Evolutionary conservation across 2,113 vertebrate species (phyloP), one percentile per base, ranked within the genome.

Genomic region (Tachycineta bicolor): DNA sequence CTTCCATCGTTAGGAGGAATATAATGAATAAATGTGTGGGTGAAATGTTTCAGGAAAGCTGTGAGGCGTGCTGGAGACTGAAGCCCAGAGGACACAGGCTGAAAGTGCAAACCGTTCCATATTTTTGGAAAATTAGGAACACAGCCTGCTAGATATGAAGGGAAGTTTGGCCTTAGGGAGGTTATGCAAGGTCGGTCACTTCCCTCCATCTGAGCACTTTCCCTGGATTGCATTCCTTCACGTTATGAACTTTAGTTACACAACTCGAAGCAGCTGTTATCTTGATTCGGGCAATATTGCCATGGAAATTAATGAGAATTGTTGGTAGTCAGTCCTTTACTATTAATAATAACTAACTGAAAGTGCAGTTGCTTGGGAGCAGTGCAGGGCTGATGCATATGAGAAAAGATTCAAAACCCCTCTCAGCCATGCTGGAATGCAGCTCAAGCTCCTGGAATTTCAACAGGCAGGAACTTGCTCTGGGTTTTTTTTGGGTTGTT

Each of bases 381-480:
- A 68, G 53, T 4, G 12, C 44, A 34, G 44, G 29, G 69, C 65
- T 90, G 73, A 58, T 55, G 24, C 17, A 10, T 26, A 46, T 19
- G 33, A 74, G 28, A 58, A 77, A 60, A 69, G 28, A 77, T 41
- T 65, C 46, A 49, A 46, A 76, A 58, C 0, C 2, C 83, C 73
- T 71, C 52, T 2, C 0, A n/a, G 64, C 49, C 2, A 1, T 44
- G 46, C 65, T 84, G 52, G 68, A 71, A 83, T 46, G 70, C 44
- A 31, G 34, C 26, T 37, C 37, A 81, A 89, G 23, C 31, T 75
- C 31, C 69, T 84, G 92, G 88, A 92, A 94, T 93, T 94, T 83
- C 76, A 93, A 67, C 93, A 90, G 63, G 92, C 88, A 84, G 53
- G 49, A 46, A 84, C 94, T 86, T 78, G 94, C 63, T 92, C 76